These are phyloP conservation scores for Hyposoter dolosus DNA, from an alignment of 2,888 invertebrate genomes.

Conservation along the genomic window DNA sequence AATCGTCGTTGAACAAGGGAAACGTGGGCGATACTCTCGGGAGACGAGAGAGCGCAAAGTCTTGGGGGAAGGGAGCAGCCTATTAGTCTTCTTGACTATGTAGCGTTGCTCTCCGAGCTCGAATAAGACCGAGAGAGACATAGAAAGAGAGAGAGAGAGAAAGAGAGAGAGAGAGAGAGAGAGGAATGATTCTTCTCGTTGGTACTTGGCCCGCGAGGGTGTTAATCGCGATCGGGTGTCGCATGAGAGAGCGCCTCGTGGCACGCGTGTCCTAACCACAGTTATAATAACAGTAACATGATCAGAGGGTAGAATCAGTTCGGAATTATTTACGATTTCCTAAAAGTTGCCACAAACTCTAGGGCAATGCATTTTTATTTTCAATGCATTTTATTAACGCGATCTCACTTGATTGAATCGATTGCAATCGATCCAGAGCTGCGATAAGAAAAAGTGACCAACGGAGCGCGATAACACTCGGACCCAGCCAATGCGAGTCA, in stretches of 20 bases:
- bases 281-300: constrained; percentile 22
- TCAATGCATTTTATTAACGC: neutral
- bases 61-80: constrained; percentile 44
- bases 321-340: neutral
- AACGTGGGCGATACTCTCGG: constrained; percentile 66
- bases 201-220: constrained; percentile 64
- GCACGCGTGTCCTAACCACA: constrained; percentile 53
- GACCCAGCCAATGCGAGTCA: neutral
- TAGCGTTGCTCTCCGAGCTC: constrained; percentile 25
- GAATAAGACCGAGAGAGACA: constrained; percentile 35
- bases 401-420: neutral
- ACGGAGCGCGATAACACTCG: neutral
- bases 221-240: constrained; percentile 70
- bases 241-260: constrained; percentile 47
- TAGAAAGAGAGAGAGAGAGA: constrained; percentile 31
- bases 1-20: constrained; percentile 68
- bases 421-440: neutral
- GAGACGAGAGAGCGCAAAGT: constrained; percentile 51
- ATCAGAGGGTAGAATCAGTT: constrained; percentile 30
- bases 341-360: neutral
- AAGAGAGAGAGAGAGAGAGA: constrained; percentile 36
- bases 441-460: neutral
- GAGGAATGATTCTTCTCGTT: constrained; percentile 52
- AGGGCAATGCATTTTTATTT: neutral
- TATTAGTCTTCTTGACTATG: constrained; percentile 64